Base-by-base conservation (phyloP, 2,113 vertebrate species). In the Myrmecobius fasciatus region DNA sequence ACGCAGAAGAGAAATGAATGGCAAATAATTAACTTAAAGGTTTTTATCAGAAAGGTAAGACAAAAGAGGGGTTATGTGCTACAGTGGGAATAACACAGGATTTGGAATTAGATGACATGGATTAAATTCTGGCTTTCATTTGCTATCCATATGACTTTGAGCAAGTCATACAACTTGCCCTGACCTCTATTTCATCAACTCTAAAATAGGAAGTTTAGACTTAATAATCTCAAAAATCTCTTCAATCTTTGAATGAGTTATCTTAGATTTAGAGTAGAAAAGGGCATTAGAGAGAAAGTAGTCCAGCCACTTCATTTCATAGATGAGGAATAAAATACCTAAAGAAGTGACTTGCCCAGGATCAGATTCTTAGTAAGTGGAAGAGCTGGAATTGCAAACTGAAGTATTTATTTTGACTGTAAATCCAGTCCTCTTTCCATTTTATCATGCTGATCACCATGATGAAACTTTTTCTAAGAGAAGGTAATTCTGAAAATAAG, bases 1-100 rank as follows among this genome's bases (percentile, higher is more conserved):
- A 89, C 17, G 75, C 92, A 53, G 48, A 96, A 94, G 26, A 51
- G 90, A 98, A 96, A 75, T 96, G 96, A 96, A 97, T 89, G 94
- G 5, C 14, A 14, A 75, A 75, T 75, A 75, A 75, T 75, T 75
- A n/a, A 75, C 36, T n/a, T 20, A 75, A 36, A 75, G 60, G 4
- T 17, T 75, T 75, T 12, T 75, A 75, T n/a, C 31, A 75, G 60
- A 75, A 75, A 75, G 60, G n/a, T n/a, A 75, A 75, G 60, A 17
- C 60, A 75, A 75, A 36, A 67, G 60, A 67, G 10, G 3, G 9
- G 36, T 67, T 11, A 67, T 36, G 31, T 67, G 31, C 31, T 67
- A 36, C 28, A 67, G 60, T 67, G 60, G 31, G 31, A 67, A 36
- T 36, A 67, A 12, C 5, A 17, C 14, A 36, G 60, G 28, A 3